phyloP scores from a whole-genome alignment of 2,797 vertebrate genomes.

The Vultur gryphus region DNA sequence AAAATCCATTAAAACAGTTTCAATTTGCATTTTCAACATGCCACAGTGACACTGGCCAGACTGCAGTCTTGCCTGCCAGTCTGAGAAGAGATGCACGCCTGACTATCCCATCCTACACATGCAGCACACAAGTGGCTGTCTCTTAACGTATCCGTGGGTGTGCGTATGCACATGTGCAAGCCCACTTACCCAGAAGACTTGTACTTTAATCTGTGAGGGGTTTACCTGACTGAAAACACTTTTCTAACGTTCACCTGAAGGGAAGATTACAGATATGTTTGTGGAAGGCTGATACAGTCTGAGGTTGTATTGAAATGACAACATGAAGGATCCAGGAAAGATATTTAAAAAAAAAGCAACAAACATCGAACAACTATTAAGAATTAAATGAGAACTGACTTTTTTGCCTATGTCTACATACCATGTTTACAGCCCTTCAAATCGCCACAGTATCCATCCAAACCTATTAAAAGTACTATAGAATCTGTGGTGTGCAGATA shows the following conservation, averaged over 20 bases:
- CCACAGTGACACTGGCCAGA: background rate
- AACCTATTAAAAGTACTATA: background rate
- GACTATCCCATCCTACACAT: fast-evolving
- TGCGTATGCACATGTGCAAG: fast-evolving
- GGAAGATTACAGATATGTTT: background rate
- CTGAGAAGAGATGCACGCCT: background rate
- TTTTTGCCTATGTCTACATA: background rate
- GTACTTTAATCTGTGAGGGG: background rate
- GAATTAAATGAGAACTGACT: background rate
- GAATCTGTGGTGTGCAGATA: background rate
- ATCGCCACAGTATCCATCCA: background rate
- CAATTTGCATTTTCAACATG: background rate
- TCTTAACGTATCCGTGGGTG: fast-evolving
- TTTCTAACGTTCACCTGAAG: background rate
- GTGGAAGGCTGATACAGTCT: background rate
- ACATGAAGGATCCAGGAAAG: background rate
- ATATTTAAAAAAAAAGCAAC: background rate
- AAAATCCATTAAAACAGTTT: background rate
- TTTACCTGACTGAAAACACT: background rate
- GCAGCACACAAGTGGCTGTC: background rate
- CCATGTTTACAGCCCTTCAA: background rate
- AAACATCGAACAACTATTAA: background rate
- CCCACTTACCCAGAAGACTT: background rate
- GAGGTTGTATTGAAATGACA: background rate
- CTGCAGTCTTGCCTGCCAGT: background rate